Conservation (phyloP, 2,888 invertebrate species). For the Drosophila mimica region DNA sequence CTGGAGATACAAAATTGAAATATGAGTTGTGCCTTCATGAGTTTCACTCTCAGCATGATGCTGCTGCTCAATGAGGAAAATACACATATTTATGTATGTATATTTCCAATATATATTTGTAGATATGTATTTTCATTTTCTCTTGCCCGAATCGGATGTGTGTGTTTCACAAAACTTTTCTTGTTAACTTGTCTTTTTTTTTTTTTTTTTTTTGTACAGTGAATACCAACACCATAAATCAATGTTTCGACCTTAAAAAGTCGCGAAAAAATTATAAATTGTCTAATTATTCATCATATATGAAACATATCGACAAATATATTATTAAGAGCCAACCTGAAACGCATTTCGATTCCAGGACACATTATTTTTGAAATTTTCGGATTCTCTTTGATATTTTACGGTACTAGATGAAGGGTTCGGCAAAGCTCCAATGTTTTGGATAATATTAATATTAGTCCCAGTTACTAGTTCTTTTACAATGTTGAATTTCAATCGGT, state of each 20-base stretch:
- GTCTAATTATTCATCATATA: too few relatives aligned
- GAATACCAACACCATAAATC: too few relatives aligned
- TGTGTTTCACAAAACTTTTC: not conserved
- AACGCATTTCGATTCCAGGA: not conserved
- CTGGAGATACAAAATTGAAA: not conserved
- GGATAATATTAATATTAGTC: not conserved
- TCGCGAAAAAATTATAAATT: too few relatives aligned
- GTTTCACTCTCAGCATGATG: not conserved
- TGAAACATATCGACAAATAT: not conserved
- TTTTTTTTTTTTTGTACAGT: too few relatives aligned
- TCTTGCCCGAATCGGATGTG: not conserved
- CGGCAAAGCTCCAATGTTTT: not conserved
- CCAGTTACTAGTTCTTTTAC: fast-evolving
- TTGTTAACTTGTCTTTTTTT: not conserved
- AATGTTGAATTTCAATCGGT: not conserved
- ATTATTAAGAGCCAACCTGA: not conserved
- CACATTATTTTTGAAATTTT: not conserved
- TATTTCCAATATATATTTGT: not conserved
- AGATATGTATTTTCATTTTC: not conserved
- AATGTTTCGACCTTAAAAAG: too few relatives aligned
- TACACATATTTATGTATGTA: not conserved
- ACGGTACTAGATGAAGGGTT: not conserved
- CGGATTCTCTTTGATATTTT: not conserved
- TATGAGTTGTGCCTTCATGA: not conserved
- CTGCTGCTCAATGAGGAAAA: not conserved